Evolutionary conservation across 2,113 vertebrate genomes (phyloP).

Genomic region (Python bivittatus): DNA sequence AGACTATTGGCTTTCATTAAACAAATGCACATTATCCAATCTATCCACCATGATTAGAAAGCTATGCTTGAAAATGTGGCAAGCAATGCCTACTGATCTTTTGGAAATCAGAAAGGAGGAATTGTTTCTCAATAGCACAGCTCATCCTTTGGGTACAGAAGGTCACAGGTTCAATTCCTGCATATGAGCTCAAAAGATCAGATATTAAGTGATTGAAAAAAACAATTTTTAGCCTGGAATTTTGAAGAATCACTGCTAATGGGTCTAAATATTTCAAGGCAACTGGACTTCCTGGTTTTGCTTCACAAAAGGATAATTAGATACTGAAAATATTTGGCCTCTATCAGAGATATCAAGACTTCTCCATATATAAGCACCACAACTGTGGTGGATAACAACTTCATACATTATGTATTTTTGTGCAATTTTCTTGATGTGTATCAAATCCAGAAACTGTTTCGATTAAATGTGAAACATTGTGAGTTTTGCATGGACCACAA

Average conservation of each 20-base stretch:
- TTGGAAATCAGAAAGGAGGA: not conserved
- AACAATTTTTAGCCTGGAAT: not conserved
- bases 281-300: not conserved
- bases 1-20: not conserved
- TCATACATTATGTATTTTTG: not conserved
- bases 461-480: not conserved
- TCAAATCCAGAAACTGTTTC: not conserved
- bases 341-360: not conserved
- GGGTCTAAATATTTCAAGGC: not conserved
- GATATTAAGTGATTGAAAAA: not conserved
- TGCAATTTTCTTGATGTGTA: not conserved
- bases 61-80: not conserved
- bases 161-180: not conserved
- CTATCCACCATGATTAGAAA: not conserved
- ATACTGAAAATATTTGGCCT: not conserved
- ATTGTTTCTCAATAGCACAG: not conserved
- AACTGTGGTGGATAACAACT: not conserved
- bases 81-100: not conserved
- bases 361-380: not conserved
- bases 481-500: not conserved
- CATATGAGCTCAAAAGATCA: not conserved
- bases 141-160: not conserved
- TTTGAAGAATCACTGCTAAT: not conserved
- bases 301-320: not conserved
- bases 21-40: not conserved